These are phyloP conservation scores for Pseudobourletiella spinata DNA, from an alignment of 1,140 invertebrate species.

Conservation along the genomic window DNA sequence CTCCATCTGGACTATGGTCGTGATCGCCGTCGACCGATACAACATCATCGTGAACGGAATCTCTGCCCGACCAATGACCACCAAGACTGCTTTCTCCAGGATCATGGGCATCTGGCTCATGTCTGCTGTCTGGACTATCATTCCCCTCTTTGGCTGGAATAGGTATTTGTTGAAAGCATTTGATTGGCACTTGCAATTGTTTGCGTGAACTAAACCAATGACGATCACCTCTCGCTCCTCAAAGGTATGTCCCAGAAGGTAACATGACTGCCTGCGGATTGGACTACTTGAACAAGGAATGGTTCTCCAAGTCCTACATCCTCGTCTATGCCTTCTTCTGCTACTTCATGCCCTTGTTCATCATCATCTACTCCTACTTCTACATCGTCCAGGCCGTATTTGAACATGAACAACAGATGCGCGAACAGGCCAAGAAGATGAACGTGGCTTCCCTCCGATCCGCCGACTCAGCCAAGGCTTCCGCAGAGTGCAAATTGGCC, in stretches of 20 bases:
- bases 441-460: constrained; percentile 65
- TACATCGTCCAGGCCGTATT: constrained; percentile 68
- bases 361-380: constrained; percentile 67
- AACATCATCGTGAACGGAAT: constrained; percentile 76
- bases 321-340: constrained; percentile 59
- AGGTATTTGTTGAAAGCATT: constrained; percentile 46
- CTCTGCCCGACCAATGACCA: constrained; percentile 59
- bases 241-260: constrained; percentile 76
- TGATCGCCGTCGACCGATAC: constrained; percentile 63
- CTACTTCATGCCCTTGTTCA: constrained; percentile 59
- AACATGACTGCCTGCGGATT: constrained; percentile 78
- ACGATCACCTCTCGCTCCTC: too few species aligned
- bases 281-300: constrained; percentile 62
- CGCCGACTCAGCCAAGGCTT: constrained; percentile 55
- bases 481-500: constrained; percentile 50
- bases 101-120: constrained; percentile 61
- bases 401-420: constrained; percentile 69
- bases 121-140: constrained; percentile 56
- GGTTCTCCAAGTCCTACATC: constrained; percentile 53
- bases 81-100: constrained; percentile 55
- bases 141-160: constrained; percentile 70
- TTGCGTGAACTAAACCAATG: too few species aligned
- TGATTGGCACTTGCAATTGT: too few species aligned
- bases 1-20: constrained; percentile 74
- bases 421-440: constrained; percentile 77